Conservation (phyloP, 2,797 vertebrate species). For the Sebastiscus tertius region DNA sequence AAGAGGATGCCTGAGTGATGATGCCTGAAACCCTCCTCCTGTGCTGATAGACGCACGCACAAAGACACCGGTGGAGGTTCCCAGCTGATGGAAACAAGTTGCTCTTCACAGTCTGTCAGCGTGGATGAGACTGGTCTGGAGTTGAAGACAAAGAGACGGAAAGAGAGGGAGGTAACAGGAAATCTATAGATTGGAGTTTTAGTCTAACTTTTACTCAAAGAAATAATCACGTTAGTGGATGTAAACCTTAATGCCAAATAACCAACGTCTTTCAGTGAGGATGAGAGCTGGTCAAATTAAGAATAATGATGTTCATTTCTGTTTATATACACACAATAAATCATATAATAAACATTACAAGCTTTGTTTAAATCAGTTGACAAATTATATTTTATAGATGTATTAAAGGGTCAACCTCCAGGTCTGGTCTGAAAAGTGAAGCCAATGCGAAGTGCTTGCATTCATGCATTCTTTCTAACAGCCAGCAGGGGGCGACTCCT, state of each 20-base stretch:
- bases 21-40: slow-evolving; percentile 63
- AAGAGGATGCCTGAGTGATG: slow-evolving; percentile 46
- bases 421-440: too few species aligned
- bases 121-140: not conserved
- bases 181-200: not conserved
- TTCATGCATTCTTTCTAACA: too few species aligned
- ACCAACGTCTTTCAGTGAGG: not conserved
- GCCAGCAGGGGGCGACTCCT: too few species aligned
- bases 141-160: not conserved
- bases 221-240: not conserved
- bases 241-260: not conserved
- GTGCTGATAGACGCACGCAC: slow-evolving; percentile 68
- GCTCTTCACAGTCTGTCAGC: slow-evolving; percentile 1
- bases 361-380: not conserved
- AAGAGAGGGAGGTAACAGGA: not conserved
- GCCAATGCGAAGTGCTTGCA: too few species aligned
- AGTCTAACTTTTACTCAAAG: not conserved
- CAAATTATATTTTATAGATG: not conserved
- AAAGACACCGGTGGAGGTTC: slow-evolving; percentile 47
- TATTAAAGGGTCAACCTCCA: not conserved
- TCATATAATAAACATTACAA: not conserved
- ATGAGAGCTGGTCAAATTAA: not conserved
- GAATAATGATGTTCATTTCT: not conserved
- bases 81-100: slow-evolving; percentile 34
- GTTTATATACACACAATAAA: not conserved